phyloP scores from a whole-genome alignment of 2,797 vertebrate genomes.

The Eidolon dupreanum region DNA sequence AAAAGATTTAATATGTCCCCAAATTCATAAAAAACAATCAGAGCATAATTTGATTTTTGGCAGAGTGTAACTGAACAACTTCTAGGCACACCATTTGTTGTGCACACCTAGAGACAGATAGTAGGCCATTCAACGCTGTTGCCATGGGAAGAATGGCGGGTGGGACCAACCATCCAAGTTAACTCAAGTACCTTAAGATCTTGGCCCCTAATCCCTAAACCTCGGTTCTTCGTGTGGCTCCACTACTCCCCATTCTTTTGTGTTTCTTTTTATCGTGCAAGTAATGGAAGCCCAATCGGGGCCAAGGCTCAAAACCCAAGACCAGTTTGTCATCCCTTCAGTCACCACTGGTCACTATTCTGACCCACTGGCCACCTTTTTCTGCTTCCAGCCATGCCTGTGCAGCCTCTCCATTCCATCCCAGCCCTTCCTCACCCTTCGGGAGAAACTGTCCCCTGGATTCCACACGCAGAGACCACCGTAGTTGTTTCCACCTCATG shows the following conservation, averaged over 20 bases:
- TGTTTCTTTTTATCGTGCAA: neutral
- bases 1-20: constrained; percentile 11
- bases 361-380: neutral
- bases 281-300: neutral
- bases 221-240: neutral
- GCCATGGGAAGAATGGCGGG: neutral
- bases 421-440: neutral
- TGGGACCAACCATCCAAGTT: neutral
- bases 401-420: too few species aligned
- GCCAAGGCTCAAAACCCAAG: neutral
- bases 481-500: neutral
- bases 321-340: neutral
- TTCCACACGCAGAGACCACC: neutral
- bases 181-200: neutral
- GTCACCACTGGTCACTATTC: neutral
- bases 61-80: neutral
- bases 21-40: constrained; percentile 16
- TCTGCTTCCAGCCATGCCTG: neutral
- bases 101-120: neutral
- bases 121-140: neutral
- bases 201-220: neutral
- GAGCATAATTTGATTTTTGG: neutral
- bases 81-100: neutral
- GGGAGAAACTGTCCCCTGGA: neutral
- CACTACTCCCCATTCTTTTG: neutral